These are phyloP conservation scores for Eolophus roseicapilla DNA, from an alignment of 2,113 vertebrate genomes.

Conservation along the genomic window DNA sequence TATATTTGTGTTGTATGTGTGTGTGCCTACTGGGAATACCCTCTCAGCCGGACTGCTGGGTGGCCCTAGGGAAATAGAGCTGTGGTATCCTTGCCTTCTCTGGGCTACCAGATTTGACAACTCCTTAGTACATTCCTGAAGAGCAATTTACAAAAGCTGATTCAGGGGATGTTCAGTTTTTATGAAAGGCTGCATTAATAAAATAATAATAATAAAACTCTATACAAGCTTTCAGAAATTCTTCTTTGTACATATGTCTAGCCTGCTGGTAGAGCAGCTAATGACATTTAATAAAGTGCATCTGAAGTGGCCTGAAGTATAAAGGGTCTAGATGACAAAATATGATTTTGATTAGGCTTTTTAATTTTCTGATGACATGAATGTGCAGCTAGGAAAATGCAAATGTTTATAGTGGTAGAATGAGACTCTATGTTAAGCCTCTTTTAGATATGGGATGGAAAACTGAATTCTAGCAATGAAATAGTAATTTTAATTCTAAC, in stretches of 20 bases:
- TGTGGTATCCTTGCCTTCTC: not conserved
- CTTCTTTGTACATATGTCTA: not conserved
- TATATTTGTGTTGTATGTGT: not conserved
- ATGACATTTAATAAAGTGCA: not conserved
- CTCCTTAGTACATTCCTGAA: not conserved
- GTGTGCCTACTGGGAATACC: not conserved
- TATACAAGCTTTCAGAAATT: not conserved
- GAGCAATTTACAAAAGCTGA: not conserved
- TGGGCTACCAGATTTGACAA: not conserved
- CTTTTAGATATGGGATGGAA: not conserved
- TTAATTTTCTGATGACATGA: not conserved
- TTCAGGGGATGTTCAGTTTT: not conserved
- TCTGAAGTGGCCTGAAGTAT: not conserved
- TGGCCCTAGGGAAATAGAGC: rapidly evolving
- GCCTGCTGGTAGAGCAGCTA: not conserved
- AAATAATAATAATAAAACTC: not conserved
- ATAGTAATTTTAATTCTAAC: slow-evolving; percentile 7
- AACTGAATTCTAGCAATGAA: not conserved
- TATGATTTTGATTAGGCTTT: not conserved
- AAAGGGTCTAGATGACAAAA: not conserved
- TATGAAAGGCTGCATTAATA: not conserved
- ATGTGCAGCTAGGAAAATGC: not conserved
- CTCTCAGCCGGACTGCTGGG: rapidly evolving
- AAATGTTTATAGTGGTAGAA: not conserved
- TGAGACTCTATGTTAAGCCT: not conserved